Conservation (phyloP, 1,140 invertebrate species). For the Thaumatotibia leucotreta region DNA sequence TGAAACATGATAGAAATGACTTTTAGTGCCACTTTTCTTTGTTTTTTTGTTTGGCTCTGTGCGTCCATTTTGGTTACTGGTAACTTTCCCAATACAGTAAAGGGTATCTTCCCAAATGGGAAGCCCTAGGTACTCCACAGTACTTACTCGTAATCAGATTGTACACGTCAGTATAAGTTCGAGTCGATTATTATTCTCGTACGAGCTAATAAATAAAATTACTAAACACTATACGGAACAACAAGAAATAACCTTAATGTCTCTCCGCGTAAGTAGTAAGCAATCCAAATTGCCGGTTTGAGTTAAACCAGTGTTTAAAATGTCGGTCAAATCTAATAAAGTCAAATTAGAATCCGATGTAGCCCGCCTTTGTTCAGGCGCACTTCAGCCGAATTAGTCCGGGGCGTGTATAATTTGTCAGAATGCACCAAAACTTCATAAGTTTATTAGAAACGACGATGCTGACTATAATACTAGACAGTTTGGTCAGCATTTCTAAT, state of each 20-base stretch:
- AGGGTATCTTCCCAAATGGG: too few species aligned
- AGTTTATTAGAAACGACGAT: conserved; percentile 27
- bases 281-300: conserved; percentile 36
- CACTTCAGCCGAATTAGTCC: conserved; percentile 33
- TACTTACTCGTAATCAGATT: too few species aligned
- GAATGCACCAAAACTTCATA: conserved; percentile 29
- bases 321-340: conserved; percentile 51
- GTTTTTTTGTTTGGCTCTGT: too few species aligned
- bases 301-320: conserved; percentile 44
- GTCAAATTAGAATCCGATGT: conserved; percentile 46
- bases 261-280: conserved; percentile 21
- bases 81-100: too few species aligned
- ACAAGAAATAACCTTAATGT: background rate
- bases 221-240: background rate
- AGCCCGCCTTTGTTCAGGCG: conserved; percentile 24
- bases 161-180: too few species aligned
- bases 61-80: too few species aligned
- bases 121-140: too few species aligned
- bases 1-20: too few species aligned
- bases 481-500: background rate
- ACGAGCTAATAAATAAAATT: conserved; percentile 7
- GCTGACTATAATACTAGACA: background rate
- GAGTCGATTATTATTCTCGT: too few species aligned
- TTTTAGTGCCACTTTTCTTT: too few species aligned
- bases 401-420: conserved; percentile 35